These are phyloP conservation scores for Hippocampus mohnikei DNA, from an alignment of 2,113 vertebrate genomes.

Conservation along the genomic window DNA sequence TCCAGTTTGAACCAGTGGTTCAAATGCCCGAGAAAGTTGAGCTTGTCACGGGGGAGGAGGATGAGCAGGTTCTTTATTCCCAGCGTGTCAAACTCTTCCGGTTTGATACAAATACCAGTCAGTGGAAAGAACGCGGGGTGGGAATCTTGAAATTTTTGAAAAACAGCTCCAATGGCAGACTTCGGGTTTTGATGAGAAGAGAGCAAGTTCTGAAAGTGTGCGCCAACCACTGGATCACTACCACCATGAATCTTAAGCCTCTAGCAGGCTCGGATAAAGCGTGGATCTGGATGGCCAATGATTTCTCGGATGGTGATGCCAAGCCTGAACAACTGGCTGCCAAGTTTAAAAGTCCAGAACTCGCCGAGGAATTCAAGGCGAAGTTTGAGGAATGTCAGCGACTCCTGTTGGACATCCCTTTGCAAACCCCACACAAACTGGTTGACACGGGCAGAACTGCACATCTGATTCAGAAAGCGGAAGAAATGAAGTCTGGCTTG, in stretches of 20 bases:
- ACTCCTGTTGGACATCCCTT: conserved; percentile 88
- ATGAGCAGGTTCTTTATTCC: conserved; percentile 87
- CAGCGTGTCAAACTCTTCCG: conserved; percentile 92
- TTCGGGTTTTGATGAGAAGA: conserved; percentile 91
- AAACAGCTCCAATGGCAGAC: conserved; percentile 85
- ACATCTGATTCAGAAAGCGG: conserved; percentile 92
- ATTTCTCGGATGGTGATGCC: conserved; percentile 92
- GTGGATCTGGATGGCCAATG: conserved; percentile 95
- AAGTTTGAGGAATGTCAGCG: conserved; percentile 95
- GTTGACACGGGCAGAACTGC: conserved; percentile 90
- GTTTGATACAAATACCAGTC: conserved; percentile 85
- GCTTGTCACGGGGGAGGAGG: conserved; percentile 93
- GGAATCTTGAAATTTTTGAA: conserved; percentile 92
- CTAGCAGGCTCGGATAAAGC: conserved; percentile 91
- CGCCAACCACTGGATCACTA: conserved; percentile 98
- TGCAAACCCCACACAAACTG: conserved; percentile 97
- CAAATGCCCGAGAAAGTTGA: conserved; percentile 96
- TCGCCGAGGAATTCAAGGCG: conserved; percentile 90
- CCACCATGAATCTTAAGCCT: conserved; percentile 94
- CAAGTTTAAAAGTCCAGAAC: conserved; percentile 92
- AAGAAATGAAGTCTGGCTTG: conserved; percentile 96
- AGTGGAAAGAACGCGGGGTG: conserved; percentile 97
- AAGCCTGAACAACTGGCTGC: conserved; percentile 87
- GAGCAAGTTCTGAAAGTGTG: conserved; percentile 97
- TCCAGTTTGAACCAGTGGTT: conserved; percentile 95